Base-by-base conservation (phyloP, 92 coral and sea anemone genomes). In the Epizoanthus scotinus region DNA sequence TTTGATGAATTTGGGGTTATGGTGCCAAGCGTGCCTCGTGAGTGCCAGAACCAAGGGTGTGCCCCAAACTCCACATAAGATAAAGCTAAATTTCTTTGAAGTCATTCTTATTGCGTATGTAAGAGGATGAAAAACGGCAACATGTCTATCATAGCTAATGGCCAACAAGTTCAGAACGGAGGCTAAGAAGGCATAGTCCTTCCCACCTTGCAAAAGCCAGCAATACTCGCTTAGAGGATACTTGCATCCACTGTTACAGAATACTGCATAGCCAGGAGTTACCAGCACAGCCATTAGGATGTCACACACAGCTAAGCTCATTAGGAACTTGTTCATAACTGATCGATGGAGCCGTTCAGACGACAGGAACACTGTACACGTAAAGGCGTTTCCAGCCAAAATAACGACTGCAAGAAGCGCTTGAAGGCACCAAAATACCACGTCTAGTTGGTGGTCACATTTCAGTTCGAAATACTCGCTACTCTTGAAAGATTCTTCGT, bases 121-220 rank as follows among this genome's bases (percentile, higher is more conserved):
- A 14, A 82, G 82, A 6, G 91, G 89, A 7, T 70, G 65, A n/a
- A 88, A 67, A 6, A 88, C 91, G 0, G 91, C 91, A n/a, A 73
- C 70, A 77, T 84, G 72, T 36, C 91, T 88, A 40, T 88, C 91
- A 53, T 84, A 88, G 38, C 85, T 88, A 26, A 87, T 87, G 7
- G 90, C 90, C 58, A 71, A 67, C 21, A 78, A 50, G 83, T 87
- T 87, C 13, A 88, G 61, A 10, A 86, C 85, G 25, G 88, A 83
- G 12, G 79, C 89, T 10, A 88, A 63, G 14, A 71, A 79, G 12
- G 82, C 83, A 55, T 42, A 84, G 63, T 88, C 91, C 63, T 88
- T 88, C 17, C 89, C 87, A 19, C 87, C 89, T 34, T 87, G 83
- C 36, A 88, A 75, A 8, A 88, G 59, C 91, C 91, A 88, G 56